A percentile compares a stretch with the other conserved stretches of the same genome.
These are phyloP conservation scores for Oreamnos americanus DNA, from an alignment of 2,113 vertebrate genomes.

Conservation along the genomic window DNA sequence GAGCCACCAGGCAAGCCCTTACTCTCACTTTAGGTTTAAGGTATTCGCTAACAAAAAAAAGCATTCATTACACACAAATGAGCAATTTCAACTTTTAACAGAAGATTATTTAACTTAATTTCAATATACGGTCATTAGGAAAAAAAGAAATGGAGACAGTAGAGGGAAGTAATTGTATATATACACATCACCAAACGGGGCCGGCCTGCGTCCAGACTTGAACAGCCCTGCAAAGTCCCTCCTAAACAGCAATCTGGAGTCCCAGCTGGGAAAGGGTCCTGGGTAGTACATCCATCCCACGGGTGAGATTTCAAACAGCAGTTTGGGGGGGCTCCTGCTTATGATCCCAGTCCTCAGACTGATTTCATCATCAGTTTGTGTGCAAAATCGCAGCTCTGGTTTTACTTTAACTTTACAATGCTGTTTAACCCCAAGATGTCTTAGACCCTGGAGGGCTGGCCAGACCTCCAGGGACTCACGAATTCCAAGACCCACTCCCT, in stretches of 20 bases:
- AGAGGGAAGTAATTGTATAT: not conserved
- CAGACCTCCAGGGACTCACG: not conserved
- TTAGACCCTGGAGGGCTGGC: not conserved
- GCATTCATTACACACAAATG: not conserved
- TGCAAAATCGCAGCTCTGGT: not conserved
- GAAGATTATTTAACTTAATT: not conserved
- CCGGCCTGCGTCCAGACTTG: accelerated
- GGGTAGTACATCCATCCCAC: not conserved
- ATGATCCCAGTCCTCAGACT: not conserved
- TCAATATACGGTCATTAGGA: not conserved
- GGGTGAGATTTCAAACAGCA: not conserved
- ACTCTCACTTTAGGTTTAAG: not conserved
- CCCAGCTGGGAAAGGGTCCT: not conserved
- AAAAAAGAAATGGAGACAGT: not conserved
- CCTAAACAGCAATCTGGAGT: not conserved
- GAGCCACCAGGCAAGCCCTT: not conserved
- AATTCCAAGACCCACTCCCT: not conserved
- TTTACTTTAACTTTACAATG: not conserved
- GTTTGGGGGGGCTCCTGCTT: not conserved
- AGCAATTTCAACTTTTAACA: not conserved
- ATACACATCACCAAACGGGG: not conserved
- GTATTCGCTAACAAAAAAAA: not conserved
- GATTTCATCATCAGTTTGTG: not conserved
- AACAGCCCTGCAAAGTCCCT: not conserved
- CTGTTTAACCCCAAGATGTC: not conserved